Evolutionary conservation across 2,888 invertebrate species (phyloP), one percentile per base, ranked within the genome.

Genomic region (Phragmatobia fuliginosa): DNA sequence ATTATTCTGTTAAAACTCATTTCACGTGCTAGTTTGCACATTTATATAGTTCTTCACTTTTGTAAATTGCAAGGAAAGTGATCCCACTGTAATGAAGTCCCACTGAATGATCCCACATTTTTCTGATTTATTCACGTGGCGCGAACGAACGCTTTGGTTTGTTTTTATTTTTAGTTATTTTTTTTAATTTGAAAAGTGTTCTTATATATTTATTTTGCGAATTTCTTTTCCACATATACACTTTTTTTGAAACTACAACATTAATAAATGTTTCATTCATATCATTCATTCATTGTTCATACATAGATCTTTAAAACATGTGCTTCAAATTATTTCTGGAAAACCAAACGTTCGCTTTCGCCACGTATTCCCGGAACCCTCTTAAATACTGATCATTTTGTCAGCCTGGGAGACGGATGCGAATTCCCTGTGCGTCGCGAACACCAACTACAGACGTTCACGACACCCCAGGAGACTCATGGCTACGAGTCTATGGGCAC

Each of bases 331-430:
- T 11, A 16, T 56, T 56, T 56, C 6, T 5, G 28, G 25, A 25
- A 25, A 61, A 65, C 33, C 33, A 70, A 61, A 67, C 73, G 73
- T 80, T 81, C 76, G 80, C 78, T 72, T 79, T 69, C 83, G 80
- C 78, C 82, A 79, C 80, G 83, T 66, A 62, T 70, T 71, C n/a
- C 67, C 74, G 66, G 75, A 77, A 71, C 72, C 76, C 76, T 81
- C 77, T 83, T 72, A 81, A 81, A 75, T 77, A 72, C 81, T 85
- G 73, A 79, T 88, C 84, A 82, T 92, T 89, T 90, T 87, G 95
- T 91, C 97, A 98, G 98, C 97, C 96, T 97, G 95, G 98, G 98
- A 94, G 98, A 98, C 95, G 98, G 98, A 95, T 96, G 97, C 94
- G 96, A 96, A 94, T 98, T 96, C 96, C 97, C 97, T 86, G 97